phyloP scores from a whole-genome alignment of 2,888 invertebrate species.

The Troides helena region DNA sequence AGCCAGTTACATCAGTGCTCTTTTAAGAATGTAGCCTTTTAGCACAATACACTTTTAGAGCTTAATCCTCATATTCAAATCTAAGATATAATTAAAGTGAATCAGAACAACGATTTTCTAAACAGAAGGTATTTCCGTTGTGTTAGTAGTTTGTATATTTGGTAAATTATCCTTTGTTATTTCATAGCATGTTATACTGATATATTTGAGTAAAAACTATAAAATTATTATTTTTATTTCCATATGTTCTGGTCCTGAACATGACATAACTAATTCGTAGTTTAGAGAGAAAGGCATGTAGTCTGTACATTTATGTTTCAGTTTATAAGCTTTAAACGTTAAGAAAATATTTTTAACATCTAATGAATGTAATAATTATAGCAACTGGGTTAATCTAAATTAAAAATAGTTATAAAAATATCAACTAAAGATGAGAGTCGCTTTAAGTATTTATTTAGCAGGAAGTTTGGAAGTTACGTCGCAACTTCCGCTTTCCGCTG shows the following conservation, averaged over 20 bases:
- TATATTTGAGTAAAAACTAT: no score
- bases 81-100: no score
- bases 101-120: no score
- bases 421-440: not conserved
- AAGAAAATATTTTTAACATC: not conserved
- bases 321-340: not conserved
- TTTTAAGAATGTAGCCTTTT: constrained; percentile 49
- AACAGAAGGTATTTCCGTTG: no score
- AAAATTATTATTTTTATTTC: no score
- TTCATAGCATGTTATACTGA: no score
- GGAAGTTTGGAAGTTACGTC: constrained; percentile 36
- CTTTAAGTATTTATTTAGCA: constrained; percentile 17
- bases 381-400: not conserved
- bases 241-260: no score
- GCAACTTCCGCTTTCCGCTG: constrained; percentile 56
- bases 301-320: not conserved
- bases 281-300: not conserved
- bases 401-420: not conserved
- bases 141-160: no score
- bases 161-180: no score
- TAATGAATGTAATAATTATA: not conserved
- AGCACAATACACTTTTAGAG: constrained; percentile 19
- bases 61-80: not conserved
- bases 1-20: constrained; percentile 70
- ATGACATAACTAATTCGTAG: not conserved